Conservation (phyloP, 2,888 invertebrate species). For the Andricus quercusramuli region DNA sequence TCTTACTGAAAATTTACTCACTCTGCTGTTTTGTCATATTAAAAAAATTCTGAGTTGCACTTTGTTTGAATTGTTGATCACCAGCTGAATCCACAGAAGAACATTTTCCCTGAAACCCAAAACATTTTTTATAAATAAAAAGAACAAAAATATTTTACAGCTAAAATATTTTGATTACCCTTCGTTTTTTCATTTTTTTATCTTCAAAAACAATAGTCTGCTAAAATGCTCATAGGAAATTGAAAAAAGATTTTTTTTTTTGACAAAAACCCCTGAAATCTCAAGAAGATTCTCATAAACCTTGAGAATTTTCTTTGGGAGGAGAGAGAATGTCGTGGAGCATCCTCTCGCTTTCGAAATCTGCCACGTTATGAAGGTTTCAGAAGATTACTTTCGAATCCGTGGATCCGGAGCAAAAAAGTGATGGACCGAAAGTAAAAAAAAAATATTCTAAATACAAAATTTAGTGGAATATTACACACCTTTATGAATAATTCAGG, state of each 20-base stretch:
- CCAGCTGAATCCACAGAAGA: background rate
- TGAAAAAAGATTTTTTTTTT: background rate
- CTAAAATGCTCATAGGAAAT: background rate
- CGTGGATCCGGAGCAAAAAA: background rate
- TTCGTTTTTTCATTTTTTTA: background rate
- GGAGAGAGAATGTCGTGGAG: background rate
- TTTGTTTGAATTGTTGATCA: background rate
- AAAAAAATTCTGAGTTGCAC: background rate
- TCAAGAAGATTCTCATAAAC: background rate
- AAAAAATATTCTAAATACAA: background rate
- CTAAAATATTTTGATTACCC: background rate
- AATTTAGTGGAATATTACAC: background rate
- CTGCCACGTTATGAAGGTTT: slow-evolving; percentile 17
- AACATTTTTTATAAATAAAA: background rate
- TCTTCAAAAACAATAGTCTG: background rate
- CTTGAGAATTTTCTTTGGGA: background rate
- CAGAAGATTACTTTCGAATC: background rate
- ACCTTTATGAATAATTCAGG: slow-evolving; percentile 25
- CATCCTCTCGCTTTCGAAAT: background rate
- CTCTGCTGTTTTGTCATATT: slow-evolving; percentile 33
- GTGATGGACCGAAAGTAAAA: background rate
- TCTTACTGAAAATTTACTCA: background rate
- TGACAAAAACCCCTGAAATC: background rate
- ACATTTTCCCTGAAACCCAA: background rate
- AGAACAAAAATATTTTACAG: too few relatives aligned